Evolutionary conservation across 1,140 invertebrate species (phyloP), one percentile per base, ranked within the genome.

Genomic region (Hesperophylax magnus): DNA sequence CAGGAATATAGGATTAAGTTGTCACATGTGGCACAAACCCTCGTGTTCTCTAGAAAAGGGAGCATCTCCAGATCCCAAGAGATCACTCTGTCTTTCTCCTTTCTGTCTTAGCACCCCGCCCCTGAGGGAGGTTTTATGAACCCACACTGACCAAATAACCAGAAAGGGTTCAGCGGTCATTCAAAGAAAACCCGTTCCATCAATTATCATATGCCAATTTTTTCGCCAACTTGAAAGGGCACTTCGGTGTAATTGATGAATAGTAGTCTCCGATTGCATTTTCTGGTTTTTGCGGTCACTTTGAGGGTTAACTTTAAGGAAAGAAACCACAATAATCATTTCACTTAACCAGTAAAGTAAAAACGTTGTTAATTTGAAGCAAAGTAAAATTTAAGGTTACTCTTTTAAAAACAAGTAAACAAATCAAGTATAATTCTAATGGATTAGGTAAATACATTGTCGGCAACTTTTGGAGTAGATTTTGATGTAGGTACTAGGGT

Each of bases 151-250:
- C 27, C 61, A 65, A 24, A 8, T 14, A 27, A 22, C 18, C 22
- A 31, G 20, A 8, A 17, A 27, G 6, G 27, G 69, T 18, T 72
- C 69, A 54, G 11, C 27, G 69, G 69, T 54, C 52, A 72, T 53
- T 24, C 47, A 18, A 22, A 53, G 18, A 4, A 11, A 72, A 72
- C 69, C 69, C 69, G 69, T 72, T 72, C 69, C 69, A 72, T 72
- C 69, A 72, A 72, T 72, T 72, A 72, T 72, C 47, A 1, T 17
- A 72, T 72, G 69, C 69, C 69, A 72, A 72, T 53, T 53, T 54
- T 53, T 53, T 52, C 15, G 65, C 65, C 24, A 52, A 72, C 69
- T 72, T 52, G 47, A 52, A 72, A 72, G 69, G 15, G 69, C 27
- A 53, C 69, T 72, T 39, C 15, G 15, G n/a, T 7, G 39, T 72